Evolutionary conservation across 2,888 invertebrate genomes (phyloP).

Genomic region (Muscina levida): DNA sequence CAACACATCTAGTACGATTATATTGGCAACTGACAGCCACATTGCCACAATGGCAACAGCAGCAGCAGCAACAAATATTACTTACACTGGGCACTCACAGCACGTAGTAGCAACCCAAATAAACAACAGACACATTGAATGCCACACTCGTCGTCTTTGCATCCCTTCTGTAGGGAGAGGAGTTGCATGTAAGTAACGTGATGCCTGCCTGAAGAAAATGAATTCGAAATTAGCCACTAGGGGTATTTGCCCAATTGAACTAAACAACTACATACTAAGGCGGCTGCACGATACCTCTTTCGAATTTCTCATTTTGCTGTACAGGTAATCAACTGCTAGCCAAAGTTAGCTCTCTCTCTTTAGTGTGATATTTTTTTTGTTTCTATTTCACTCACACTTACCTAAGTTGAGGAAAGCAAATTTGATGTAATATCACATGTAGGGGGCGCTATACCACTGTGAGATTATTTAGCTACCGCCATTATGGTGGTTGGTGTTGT

Average conservation of each 20-base stretch:
- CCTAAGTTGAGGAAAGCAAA: too few species aligned
- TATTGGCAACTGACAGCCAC: neutral
- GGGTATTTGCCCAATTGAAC: slow-evolving; percentile 39
- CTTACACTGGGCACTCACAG: slow-evolving; percentile 45
- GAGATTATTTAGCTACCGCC: slow-evolving; percentile 46
- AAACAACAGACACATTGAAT: slow-evolving; percentile 45
- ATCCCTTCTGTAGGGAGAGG: neutral
- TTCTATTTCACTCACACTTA: too few species aligned
- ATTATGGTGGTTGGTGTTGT: slow-evolving; percentile 46
- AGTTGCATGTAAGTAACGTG: slow-evolving; percentile 15
- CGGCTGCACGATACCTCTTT: neutral
- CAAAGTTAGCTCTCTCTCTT: slow-evolving; percentile 20
- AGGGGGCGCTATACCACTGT: slow-evolving; percentile 48
- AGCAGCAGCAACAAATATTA: slow-evolving; percentile 29
- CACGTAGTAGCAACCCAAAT: slow-evolving; percentile 32
- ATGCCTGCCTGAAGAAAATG: slow-evolving; percentile 26
- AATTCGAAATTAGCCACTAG: slow-evolving; percentile 37
- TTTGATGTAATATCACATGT: neutral
- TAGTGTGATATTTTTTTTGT: too few species aligned
- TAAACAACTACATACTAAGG: slow-evolving; percentile 27
- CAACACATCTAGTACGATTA: neutral
- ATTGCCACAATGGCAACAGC: neutral
- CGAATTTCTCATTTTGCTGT: slow-evolving; percentile 8
- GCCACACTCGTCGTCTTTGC: slow-evolving; percentile 17
- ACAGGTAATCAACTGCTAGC: neutral